Conservation (phyloP, 2,113 vertebrate genomes). For the Uria aalge region DNA sequence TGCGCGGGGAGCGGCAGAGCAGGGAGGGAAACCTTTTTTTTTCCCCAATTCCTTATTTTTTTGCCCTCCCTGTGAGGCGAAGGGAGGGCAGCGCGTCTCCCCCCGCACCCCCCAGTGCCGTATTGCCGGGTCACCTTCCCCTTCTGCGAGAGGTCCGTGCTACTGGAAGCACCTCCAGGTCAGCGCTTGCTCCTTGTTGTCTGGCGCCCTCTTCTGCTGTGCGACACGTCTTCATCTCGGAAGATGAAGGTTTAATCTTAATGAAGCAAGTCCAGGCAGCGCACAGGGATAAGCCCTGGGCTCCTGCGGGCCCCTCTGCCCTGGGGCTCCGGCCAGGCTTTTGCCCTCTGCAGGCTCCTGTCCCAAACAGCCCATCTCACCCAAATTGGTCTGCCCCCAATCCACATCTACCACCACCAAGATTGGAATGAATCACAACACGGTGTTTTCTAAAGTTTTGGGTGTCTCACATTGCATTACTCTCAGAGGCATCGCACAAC, state of each 20-base stretch:
- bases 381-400: neutral
- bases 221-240: neutral
- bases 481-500: neutral
- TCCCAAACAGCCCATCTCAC: accelerated
- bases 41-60: accelerated
- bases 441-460: accelerated
- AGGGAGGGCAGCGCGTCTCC: neutral
- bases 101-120: neutral
- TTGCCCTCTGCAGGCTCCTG: neutral
- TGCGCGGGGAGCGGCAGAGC: neutral
- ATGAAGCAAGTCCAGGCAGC: neutral
- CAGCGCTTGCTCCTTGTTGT: neutral
- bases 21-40: accelerated
- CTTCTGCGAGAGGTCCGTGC: accelerated
- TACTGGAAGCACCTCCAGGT: neutral
- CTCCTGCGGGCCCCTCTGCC: neutral
- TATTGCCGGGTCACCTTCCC: neutral
- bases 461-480: neutral
- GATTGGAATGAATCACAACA: neutral
- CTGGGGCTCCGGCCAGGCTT: neutral
- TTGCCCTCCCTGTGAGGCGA: neutral
- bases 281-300: neutral
- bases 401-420: neutral
- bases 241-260: accelerated
- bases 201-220: conserved; percentile 22